Conservation (phyloP, 2,797 vertebrate species). For the Urosaurus nigricauda region DNA sequence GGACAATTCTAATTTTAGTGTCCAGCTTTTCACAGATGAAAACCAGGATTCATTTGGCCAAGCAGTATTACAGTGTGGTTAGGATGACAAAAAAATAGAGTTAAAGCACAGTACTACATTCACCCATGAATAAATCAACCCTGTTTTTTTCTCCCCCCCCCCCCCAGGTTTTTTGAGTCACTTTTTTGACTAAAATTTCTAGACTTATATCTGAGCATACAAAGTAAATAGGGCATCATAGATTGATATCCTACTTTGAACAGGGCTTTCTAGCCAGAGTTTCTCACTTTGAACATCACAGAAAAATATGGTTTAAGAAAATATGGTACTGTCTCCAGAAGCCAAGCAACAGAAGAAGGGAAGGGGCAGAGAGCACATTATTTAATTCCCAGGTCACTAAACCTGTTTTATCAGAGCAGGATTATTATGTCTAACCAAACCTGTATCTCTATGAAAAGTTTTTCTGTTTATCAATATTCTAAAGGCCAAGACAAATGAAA, state of each 20-base stretch:
- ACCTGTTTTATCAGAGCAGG: neutral
- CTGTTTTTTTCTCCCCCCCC: too few species aligned
- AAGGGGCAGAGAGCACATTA: neutral
- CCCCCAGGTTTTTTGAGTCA: too few species aligned
- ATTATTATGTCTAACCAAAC: neutral
- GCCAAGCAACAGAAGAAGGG: too few species aligned
- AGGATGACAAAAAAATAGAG: too few species aligned
- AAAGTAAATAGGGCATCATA: neutral
- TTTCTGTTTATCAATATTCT: neutral
- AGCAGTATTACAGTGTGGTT: too few species aligned
- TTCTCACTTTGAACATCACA: neutral
- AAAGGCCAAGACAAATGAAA: neutral
- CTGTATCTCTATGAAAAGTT: neutral
- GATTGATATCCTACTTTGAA: neutral
- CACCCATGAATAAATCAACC: too few species aligned
- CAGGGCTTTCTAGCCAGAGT: neutral
- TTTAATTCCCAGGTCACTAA: neutral
- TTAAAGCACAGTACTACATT: too few species aligned
- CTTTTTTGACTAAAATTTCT: too few species aligned
- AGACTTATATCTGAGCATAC: too few species aligned
- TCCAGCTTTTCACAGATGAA: too few species aligned
- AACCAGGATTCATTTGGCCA: too few species aligned
- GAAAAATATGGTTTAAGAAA: neutral
- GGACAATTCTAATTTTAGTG: too few species aligned
- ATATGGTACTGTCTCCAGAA: neutral